A percentile compares a stretch with the other conserved stretches of the same genome.
Conservation (phyloP, 2,113 vertebrate species). For the Engystomops pustulosus region DNA sequence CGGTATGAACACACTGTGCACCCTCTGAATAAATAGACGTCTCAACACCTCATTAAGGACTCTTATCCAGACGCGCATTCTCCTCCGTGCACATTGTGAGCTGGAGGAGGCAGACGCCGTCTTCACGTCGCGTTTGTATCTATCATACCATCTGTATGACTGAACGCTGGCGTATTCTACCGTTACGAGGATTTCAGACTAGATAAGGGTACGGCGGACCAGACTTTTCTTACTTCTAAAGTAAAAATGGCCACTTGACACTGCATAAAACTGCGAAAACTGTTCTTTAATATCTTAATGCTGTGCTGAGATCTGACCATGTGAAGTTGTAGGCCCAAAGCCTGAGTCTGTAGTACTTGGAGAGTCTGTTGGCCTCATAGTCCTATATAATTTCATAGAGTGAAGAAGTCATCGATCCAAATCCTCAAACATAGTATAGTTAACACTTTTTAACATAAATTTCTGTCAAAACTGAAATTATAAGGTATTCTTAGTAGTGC, state of each 20-base stretch:
- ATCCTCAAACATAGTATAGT: too few species aligned
- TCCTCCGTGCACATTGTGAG: background rate
- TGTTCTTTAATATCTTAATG: too few species aligned
- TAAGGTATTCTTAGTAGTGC: too few species aligned
- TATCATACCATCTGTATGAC: background rate
- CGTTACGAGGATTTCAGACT: background rate
- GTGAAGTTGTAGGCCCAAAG: background rate
- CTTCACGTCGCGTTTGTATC: background rate
- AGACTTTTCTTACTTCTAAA: too few species aligned
- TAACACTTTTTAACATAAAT: too few species aligned
- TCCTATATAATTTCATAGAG: too few species aligned
- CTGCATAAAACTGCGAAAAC: too few species aligned
- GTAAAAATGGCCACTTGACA: too few species aligned
- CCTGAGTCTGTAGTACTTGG: too few species aligned
- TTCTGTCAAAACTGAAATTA: too few species aligned
- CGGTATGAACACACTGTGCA: slow-evolving; percentile 38
- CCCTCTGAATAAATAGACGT: slow-evolving; percentile 48
- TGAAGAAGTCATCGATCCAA: too few species aligned
- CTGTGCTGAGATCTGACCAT: background rate
- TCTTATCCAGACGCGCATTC: slow-evolving; percentile 42
- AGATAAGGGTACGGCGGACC: background rate
- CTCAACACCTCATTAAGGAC: slow-evolving; percentile 38
- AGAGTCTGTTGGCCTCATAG: too few species aligned
- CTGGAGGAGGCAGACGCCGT: background rate
- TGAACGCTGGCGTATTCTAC: background rate